Evolutionary conservation across 2,797 vertebrate species (phyloP), one percentile per base, ranked within the genome.

Genomic region (Balearica regulorum): DNA sequence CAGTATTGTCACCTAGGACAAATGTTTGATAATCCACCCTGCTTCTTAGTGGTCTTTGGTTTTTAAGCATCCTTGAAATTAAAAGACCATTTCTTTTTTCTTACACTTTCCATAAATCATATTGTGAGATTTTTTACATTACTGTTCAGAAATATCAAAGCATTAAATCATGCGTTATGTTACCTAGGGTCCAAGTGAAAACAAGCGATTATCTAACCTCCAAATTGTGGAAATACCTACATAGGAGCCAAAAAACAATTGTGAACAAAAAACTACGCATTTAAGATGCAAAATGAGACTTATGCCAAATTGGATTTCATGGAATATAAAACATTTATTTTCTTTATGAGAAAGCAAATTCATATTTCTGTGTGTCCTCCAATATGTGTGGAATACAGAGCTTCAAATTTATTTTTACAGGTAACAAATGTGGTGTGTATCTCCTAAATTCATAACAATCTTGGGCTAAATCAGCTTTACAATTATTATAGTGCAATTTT

Each of bases 391-490:
- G 60, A 95, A 93, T 62, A 90, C 5, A 5, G 21, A 72, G 18
- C 39, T 84, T 68, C 58, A 96, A 79, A 96, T 75, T 85, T 71
- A 83, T 83, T 96, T 97, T 96, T 76, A 48, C 44, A 35, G 54
- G 90, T 82, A 92, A 72, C n/a, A 91, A 96, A 93, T 65, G 25
- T 54, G 18, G 16, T 83, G 73, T 79, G 72, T 87, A 44, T 90
- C 16, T 46, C 84, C 79, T 94, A 89, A 89, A 96, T 97, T 96
- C 95, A 90, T 83, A 97, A 90, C 54, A 95, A 87, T 96, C 92
- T 86, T 92, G 79, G 73, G 79, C 94, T 97, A 97, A 97, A 96
- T 97, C 97, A 96, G 85, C 91, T 91, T 96, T 97, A 75, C 68
- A 90, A 55, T 95, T 96, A 93, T 82, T 95, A 90, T 77, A 95